A percentile compares a stretch with the other conserved stretches of the same genome.
Evolutionary conservation across 2,113 vertebrate genomes (phyloP).

Genomic region (Pseudonaja textilis): DNA sequence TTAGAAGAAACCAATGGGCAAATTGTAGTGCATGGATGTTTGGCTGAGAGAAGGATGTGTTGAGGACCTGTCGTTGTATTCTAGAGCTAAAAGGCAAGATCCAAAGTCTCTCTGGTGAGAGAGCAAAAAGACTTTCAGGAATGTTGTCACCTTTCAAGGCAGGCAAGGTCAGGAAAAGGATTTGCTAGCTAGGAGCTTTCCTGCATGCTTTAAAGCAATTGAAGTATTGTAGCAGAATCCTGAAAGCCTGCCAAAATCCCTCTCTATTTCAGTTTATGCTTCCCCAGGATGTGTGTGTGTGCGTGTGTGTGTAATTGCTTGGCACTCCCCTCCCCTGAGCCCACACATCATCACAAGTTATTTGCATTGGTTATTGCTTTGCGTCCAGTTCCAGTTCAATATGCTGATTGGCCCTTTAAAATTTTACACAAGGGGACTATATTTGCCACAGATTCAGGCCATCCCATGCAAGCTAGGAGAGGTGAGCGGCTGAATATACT

Average conservation of each 20-base stretch:
- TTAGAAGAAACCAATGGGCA: neutral
- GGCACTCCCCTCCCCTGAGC: neutral
- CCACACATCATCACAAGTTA: neutral
- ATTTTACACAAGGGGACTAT: neutral
- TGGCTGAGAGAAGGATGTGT: neutral
- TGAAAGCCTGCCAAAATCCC: neutral
- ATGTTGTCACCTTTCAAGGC: neutral
- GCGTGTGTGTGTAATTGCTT: neutral
- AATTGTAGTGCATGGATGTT: neutral
- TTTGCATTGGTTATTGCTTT: neutral
- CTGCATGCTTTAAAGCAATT: neutral
- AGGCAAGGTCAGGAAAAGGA: neutral
- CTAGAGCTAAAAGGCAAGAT: neutral
- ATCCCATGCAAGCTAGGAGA: neutral
- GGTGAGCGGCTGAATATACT: neutral
- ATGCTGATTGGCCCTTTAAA: neutral
- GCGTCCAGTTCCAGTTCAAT: neutral
- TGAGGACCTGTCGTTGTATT: neutral
- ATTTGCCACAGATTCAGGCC: neutral
- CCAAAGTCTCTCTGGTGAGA: neutral
- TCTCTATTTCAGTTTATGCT: neutral
- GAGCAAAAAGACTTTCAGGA: neutral
- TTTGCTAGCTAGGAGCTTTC: neutral
- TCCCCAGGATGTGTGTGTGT: neutral
- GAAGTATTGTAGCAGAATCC: neutral